Conservation (phyloP, 2,113 vertebrate genomes). For the Chamaetylas fuelleborni region DNA sequence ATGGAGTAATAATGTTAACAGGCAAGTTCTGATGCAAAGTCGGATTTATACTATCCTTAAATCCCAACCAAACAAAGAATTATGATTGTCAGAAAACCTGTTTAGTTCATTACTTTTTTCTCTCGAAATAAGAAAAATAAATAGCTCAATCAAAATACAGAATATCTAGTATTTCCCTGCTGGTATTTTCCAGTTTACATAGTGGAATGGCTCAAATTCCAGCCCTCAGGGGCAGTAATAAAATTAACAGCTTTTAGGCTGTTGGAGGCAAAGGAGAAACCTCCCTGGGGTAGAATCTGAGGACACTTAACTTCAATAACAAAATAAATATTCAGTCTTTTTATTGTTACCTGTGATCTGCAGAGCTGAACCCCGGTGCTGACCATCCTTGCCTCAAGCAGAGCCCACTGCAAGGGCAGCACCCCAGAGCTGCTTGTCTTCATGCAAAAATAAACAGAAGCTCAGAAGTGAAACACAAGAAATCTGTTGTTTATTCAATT, state of each 20-base stretch:
- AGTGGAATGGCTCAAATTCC: not conserved
- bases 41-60: not conserved
- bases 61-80: not conserved
- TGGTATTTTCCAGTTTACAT: not conserved
- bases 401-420: not conserved
- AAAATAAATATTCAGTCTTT: not conserved
- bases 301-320: not conserved
- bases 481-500: not conserved
- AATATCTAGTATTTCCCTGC: not conserved
- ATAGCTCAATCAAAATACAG: not conserved
- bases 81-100: not conserved
- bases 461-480: not conserved
- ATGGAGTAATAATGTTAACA: not conserved
- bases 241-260: not conserved
- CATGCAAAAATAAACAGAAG: not conserved
- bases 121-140: not conserved
- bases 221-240: not conserved
- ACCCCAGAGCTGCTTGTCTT: not conserved
- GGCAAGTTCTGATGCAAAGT: not conserved
- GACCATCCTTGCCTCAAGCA: not conserved
- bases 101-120: not conserved
- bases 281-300: accelerated
- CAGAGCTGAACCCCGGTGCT: accelerated
- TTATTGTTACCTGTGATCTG: not conserved
- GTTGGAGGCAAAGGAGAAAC: not conserved